Percentiles rank a stretch among this genome's conserved stretches.
phyloP scores from a whole-genome alignment of 2,113 vertebrate genomes.

The Charadrius vociferus region DNA sequence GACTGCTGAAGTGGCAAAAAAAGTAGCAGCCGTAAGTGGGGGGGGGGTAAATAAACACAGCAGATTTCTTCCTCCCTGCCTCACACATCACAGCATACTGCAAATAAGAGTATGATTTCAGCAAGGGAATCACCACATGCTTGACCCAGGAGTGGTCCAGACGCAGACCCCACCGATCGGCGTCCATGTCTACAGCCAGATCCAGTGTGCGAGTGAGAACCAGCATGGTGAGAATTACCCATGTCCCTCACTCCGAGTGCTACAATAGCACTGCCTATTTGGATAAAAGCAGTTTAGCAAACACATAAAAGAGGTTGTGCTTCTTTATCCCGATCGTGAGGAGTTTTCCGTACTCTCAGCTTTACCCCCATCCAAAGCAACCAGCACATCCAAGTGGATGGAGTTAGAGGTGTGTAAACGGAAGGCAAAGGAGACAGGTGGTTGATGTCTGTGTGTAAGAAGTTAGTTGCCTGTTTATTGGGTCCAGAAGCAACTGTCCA shows the following conservation, averaged over 20 bases:
- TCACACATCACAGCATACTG: not conserved
- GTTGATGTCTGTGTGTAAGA: not conserved
- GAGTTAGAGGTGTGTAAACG: not conserved
- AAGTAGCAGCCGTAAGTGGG: not conserved
- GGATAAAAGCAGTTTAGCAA: not conserved
- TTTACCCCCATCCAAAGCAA: not conserved
- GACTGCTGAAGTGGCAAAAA: not conserved
- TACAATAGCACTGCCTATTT: not conserved
- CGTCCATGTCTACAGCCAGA: not conserved
- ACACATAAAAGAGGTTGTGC: not conserved
- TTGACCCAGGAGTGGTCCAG: not conserved
- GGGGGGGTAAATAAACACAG: not conserved
- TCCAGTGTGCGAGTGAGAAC: rapidly evolving
- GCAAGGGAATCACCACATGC: not conserved
- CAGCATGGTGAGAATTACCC: not conserved
- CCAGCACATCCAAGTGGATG: not conserved
- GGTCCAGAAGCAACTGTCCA: not conserved
- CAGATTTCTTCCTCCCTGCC: not conserved
- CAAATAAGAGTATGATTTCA: not conserved
- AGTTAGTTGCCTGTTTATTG: not conserved
- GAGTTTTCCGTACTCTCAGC: not conserved
- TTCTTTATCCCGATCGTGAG: not conserved
- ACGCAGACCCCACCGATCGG: not conserved
- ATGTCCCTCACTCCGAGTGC: not conserved
- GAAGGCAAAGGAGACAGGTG: not conserved